Evolutionary conservation across 1,140 invertebrate genomes (phyloP), one percentile per base, ranked within the genome.

Genomic region (Meloidogyne hapla): DNA sequence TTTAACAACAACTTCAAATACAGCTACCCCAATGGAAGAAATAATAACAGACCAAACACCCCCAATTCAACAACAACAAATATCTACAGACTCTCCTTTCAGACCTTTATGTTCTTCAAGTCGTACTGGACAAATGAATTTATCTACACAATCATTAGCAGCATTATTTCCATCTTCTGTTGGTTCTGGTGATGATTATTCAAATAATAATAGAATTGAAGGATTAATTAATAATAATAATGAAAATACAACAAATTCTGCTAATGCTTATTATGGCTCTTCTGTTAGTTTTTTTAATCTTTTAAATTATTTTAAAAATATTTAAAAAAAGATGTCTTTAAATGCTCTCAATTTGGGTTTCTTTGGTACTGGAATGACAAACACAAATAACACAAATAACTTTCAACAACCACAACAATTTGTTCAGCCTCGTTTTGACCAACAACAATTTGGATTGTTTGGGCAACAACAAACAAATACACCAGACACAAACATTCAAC

Each of bases 391-490:
- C 18, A 56, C 4, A 8, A 56, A n/a, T 56, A n/a, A n/a, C n/a
- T 56, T 56, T 21, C 48, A 56, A 56, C 48, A 56, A 48, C 45
- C 18, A 48, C 45, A 48, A 48, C 45, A 48, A 48, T 18, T 18
- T 33, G 33, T 4, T 8, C 33, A 33, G 9, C 9, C 33, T 33
- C 33, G 33, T 33, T 33, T 33, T 18, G 13, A 48, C 13, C 45
- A 48, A 56, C 48, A 56, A 56, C 48, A 56, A 56, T 56, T 56
- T 56, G 48, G 48, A 21, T n/a, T 56, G 48, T 56, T 56, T 56
- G 48, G 48, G n/a, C 48, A 56, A 21, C 48, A 56, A 56, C 18
- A 56, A n/a, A 33, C 33, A 33, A 56, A n/a, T 5, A n/a, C 12
- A n/a, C 5, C 18, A 6, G 8, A 56, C 8, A 56, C 18, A n/a